These are phyloP conservation scores for Strigops habroptila DNA, from an alignment of 2,113 vertebrate species.

Conservation along the genomic window DNA sequence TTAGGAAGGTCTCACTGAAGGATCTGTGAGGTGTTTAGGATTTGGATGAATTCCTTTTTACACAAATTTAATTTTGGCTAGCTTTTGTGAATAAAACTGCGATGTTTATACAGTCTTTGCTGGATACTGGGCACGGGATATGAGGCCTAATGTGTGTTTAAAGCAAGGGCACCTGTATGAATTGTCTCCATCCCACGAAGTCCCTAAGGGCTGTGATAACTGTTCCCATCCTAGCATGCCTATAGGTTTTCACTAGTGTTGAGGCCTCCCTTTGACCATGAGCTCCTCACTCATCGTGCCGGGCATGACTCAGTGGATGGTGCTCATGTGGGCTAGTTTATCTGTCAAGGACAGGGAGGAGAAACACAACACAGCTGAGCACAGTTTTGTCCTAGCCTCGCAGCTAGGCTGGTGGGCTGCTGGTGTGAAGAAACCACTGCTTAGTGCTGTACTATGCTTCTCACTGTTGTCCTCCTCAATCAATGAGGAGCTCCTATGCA, in stretches of 20 bases:
- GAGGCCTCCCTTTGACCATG: neutral
- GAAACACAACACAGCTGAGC: neutral
- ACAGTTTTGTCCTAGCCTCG: neutral
- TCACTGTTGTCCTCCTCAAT: rapidly evolving
- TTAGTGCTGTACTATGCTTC: neutral
- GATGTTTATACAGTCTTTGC: neutral
- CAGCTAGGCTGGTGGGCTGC: neutral
- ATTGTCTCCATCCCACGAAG: neutral
- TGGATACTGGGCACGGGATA: neutral
- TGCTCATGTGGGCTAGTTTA: neutral
- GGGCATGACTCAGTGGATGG: rapidly evolving
- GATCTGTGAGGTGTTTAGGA: neutral
- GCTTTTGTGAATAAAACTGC: neutral
- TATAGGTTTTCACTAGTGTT: neutral
- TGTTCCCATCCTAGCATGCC: neutral
- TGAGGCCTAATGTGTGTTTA: neutral
- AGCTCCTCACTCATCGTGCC: neutral
- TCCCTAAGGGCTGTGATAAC: neutral
- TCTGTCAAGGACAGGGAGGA: neutral
- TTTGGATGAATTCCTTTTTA: neutral
- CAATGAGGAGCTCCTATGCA: rapidly evolving
- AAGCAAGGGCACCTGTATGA: neutral
- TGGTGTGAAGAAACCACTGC: neutral
- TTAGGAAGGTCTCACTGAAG: neutral
- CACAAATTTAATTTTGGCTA: neutral